phyloP scores from a whole-genome alignment of 2,888 invertebrate species.

The Drosophila anomalata region DNA sequence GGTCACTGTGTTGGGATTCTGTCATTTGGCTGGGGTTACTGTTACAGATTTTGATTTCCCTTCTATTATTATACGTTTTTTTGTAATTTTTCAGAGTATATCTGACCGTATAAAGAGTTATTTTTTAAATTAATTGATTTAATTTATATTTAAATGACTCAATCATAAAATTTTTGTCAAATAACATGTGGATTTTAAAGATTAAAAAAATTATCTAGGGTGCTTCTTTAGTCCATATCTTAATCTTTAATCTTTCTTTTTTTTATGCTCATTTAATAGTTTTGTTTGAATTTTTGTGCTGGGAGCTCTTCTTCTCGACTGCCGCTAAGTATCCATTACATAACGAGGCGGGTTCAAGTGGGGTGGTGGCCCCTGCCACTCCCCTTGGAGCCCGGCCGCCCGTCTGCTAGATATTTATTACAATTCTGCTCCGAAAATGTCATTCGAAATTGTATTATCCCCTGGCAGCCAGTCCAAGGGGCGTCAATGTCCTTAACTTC shows the following conservation, averaged over 20 bases:
- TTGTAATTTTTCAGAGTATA: background rate
- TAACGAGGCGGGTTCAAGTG: constrained; percentile 58
- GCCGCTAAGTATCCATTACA: constrained; percentile 58
- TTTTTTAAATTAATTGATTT: no score
- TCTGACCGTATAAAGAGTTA: background rate
- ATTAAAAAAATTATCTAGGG: background rate
- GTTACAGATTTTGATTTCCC: constrained; percentile 19
- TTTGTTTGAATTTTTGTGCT: constrained; percentile 52
- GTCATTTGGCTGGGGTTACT: constrained; percentile 43
- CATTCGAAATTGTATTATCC: constrained; percentile 82
- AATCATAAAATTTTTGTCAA: no score
- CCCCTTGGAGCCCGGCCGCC: background rate
- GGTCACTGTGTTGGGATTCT: constrained; percentile 9
- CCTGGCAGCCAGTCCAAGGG: constrained; percentile 51
- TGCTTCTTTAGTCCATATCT: background rate
- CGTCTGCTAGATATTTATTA: constrained; percentile 56
- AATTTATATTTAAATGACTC: background rate
- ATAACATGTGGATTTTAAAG: background rate
- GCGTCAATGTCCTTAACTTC: constrained; percentile 71
- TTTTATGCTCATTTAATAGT: constrained; percentile 52
- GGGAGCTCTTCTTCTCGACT: constrained; percentile 36
- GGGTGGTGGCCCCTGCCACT: constrained; percentile 9
- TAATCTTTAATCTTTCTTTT: constrained; percentile 22
- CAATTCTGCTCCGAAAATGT: constrained; percentile 67
- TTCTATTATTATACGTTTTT: constrained; percentile 9